A percentile compares a stretch with the other conserved stretches of the same genome.
These are phyloP conservation scores for Labeo calbasu DNA, from an alignment of 2,797 vertebrate genomes.

Conservation along the genomic window DNA sequence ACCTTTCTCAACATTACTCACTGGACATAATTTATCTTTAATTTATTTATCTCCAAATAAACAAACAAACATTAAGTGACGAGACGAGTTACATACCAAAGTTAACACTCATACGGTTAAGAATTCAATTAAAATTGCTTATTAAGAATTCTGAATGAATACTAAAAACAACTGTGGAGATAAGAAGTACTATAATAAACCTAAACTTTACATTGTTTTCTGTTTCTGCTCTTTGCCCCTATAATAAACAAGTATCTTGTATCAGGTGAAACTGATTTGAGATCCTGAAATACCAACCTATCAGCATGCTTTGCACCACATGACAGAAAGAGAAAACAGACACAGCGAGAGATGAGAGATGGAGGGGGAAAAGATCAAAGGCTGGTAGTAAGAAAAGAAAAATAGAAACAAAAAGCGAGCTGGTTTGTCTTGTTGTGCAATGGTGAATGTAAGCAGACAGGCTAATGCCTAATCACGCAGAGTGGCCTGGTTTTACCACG, in stretches of 20 bases:
- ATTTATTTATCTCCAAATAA: not conserved
- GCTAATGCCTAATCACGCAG: conserved; percentile 74
- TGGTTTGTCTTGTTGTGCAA: conserved; percentile 65
- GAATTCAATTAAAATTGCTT: not conserved
- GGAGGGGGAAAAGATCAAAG: not conserved
- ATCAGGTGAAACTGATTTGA: conserved; percentile 29
- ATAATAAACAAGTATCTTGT: not conserved
- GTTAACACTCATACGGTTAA: not conserved
- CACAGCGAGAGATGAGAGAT: conserved; percentile 28
- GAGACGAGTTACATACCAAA: not conserved
- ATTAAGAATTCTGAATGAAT: not conserved
- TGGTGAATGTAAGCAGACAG: conserved; percentile 69
- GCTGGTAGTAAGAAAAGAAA: conserved; percentile 40
- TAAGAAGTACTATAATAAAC: not conserved
- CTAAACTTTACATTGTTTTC: not conserved
- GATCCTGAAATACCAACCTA: conserved; percentile 20
- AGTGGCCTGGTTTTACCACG: conserved; percentile 72
- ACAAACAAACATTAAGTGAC: not conserved
- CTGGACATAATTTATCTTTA: not conserved
- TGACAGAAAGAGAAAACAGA: conserved; percentile 22
- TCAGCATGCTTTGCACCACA: not conserved
- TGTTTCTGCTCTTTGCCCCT: not conserved
- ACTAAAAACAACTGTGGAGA: not conserved
- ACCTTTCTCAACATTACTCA: not conserved
- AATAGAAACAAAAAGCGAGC: conserved; percentile 40